A percentile compares a stretch with the other conserved stretches of the same genome.
Conservation (phyloP, 92 coral and sea anemone genomes). For the Phymanthus crucifer region DNA sequence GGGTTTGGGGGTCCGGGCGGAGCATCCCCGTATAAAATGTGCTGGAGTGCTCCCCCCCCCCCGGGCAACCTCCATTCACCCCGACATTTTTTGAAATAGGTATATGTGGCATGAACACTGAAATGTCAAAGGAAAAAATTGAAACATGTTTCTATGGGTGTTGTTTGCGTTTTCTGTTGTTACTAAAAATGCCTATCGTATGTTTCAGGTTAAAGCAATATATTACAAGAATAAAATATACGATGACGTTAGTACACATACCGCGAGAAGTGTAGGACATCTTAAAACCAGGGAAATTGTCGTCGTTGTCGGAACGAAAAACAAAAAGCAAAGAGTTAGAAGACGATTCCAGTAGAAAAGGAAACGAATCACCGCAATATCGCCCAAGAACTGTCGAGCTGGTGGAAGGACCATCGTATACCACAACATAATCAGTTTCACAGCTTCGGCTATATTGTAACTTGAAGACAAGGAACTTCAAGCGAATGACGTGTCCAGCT, state of each 20-base stretch:
- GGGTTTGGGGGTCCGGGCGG: no score
- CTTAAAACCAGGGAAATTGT: not conserved
- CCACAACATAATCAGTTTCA: not conserved
- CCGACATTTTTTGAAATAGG: no score
- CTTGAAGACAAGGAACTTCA: not conserved
- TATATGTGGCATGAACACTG: no score
- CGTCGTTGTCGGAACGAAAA: not conserved
- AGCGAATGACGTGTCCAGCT: not conserved
- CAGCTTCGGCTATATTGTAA: not conserved
- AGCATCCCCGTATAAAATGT: no score
- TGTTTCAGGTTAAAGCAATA: no score
- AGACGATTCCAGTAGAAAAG: not conserved
- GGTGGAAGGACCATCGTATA: not conserved
- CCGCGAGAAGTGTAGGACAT: not conserved
- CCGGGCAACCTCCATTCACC: no score
- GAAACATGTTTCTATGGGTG: no score
- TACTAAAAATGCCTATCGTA: no score
- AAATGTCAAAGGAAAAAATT: no score
- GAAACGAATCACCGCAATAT: not conserved
- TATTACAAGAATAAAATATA: not conserved
- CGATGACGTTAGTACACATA: not conserved
- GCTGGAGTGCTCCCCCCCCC: no score
- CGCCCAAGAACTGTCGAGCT: not conserved
- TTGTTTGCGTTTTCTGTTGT: no score
- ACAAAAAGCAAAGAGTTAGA: not conserved